Conservation (phyloP, 2,888 invertebrate species). For the Calliopum simillimum region DNA sequence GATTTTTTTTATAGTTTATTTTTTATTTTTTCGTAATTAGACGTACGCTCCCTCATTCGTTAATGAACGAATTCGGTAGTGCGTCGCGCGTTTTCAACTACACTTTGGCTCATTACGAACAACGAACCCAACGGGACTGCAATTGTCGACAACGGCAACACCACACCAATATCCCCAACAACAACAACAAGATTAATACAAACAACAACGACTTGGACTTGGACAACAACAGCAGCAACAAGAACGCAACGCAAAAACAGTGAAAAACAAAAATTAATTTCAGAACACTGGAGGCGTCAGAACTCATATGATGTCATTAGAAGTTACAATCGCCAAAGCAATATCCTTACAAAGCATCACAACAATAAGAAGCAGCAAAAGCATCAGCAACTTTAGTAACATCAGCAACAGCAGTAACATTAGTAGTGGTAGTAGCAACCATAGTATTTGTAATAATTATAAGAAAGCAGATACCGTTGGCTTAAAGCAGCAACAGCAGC, state of each 20-base stretch:
- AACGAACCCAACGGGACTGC: background rate
- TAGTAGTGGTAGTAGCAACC: background rate
- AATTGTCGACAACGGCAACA: background rate
- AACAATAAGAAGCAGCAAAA: background rate
- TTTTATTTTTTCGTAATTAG: slow-evolving; percentile 20
- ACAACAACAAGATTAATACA: background rate
- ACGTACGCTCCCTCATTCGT: slow-evolving; percentile 28
- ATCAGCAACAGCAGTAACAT: background rate
- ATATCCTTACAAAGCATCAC: slow-evolving; percentile 16
- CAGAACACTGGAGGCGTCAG: slow-evolving; percentile 17
- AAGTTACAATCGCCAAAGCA: slow-evolving; percentile 22
- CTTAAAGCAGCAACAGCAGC: background rate
- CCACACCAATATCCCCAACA: background rate
- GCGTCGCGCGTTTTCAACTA: background rate
- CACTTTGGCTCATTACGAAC: slow-evolving; percentile 1
- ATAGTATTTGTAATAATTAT: background rate
- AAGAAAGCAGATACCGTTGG: background rate
- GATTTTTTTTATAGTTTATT: slow-evolving; percentile 15
- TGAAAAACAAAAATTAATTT: background rate
- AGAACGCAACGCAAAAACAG: background rate
- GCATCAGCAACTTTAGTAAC: background rate
- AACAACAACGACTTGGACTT: background rate
- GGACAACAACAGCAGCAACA: slow-evolving; percentile 5
- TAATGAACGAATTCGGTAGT: background rate
- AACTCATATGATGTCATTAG: slow-evolving; percentile 39